Evolutionary conservation across 2,113 vertebrate species (phyloP), one percentile per base, ranked within the genome.

Genomic region (Hyaena hyaena): DNA sequence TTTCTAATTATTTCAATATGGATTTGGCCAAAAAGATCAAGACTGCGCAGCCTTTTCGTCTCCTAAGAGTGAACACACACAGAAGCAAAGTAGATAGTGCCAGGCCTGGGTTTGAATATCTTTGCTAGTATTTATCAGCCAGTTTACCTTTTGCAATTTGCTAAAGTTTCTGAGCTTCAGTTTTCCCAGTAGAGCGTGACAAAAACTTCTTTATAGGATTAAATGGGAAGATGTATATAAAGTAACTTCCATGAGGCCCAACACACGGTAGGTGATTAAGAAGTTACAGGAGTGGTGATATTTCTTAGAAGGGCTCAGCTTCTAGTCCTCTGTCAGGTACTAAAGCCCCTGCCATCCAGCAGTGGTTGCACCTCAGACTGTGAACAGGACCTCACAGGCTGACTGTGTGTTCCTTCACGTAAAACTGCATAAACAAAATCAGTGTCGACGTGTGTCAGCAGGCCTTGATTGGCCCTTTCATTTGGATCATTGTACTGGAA

Each of bases 1-100:
- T 94, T 43, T 58, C 23, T 53, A 85, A 88, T 45, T 65, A 87
- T 58, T 61, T 86, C 71, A 91, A n/a, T 61, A 90, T 21, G 1
- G 10, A 35, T 81, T 61, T 33, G 5, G 39, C 5, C 23, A 24
- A 23, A 68, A 80, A 82, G 8, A 50, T 91, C 1, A 81, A 26
- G 21, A 33, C 55, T 48, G 43, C 43, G 50, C 24, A 17, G 12
- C 1, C 45, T 33, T 50, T 53, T 16, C 66, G 24, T 53, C 48
- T 66, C 43, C 19, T 35, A 65, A 31, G 66, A 0, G 10, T 28
- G 28, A 74, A 85, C 7, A n/a, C 65, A 33, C 33, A 43, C 7
- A 2, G 65, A n/a, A 31, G 15, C 12, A 35, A 17, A 50, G 11
- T 0, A 10, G 14, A 33, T 10, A 26, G 1, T 7, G 0, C 35